Conservation (phyloP, 1,140 invertebrate species). For the Oncopeltus fasciatus region DNA sequence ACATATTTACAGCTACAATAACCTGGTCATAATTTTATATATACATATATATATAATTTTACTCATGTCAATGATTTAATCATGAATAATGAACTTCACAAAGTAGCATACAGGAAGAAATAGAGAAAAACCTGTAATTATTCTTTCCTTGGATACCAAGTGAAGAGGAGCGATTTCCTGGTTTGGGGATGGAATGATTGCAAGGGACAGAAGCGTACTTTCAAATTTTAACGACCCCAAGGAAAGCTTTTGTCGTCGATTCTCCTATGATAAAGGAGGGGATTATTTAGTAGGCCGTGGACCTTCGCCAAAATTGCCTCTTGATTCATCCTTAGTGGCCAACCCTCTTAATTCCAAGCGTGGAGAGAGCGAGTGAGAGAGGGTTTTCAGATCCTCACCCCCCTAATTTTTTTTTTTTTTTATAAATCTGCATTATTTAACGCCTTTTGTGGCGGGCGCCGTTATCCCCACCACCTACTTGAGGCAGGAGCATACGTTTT, state of each 20-base stretch:
- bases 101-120: too few species aligned
- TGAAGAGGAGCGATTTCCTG: too few species aligned
- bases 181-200: slow-evolving; percentile 3
- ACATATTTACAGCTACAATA: too few species aligned
- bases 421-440: slow-evolving; percentile 13
- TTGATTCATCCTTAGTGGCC: slow-evolving; percentile 1
- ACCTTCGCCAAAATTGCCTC: slow-evolving; percentile 16
- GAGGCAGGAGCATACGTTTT: slow-evolving; percentile 18
- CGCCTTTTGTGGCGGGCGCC: slow-evolving; percentile 1
- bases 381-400: slow-evolving; percentile 11
- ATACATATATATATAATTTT: too few species aligned
- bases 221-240: background rate
- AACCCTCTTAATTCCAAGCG: slow-evolving; percentile 13
- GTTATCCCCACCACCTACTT: slow-evolving; percentile 14
- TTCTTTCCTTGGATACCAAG: too few species aligned
- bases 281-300: slow-evolving; percentile 15
- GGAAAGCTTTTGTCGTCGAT: slow-evolving; percentile 7
- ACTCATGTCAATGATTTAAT: too few species aligned
- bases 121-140: too few species aligned
- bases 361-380: too few species aligned
- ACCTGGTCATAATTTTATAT: too few species aligned
- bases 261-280: slow-evolving; percentile 9
- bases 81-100: too few species aligned
- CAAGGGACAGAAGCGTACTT: background rate
- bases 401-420: slow-evolving; percentile 11